Evolutionary conservation across 2,888 invertebrate genomes (phyloP), one percentile per base, ranked within the genome.

Genomic region (Chesias legatella): DNA sequence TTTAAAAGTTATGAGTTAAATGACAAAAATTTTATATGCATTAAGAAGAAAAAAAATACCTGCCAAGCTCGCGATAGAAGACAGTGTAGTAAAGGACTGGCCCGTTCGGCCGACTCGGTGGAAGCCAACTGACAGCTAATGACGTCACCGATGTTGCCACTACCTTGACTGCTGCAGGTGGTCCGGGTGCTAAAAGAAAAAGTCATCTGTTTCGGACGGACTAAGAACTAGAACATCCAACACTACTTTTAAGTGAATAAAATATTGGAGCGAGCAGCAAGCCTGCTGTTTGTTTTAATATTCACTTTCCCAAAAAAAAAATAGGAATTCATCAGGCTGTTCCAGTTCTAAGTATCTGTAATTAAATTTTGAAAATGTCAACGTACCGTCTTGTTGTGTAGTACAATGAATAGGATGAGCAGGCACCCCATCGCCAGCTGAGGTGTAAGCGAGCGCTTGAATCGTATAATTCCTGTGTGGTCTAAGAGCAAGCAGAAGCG

Each of bases 401-500:
- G 91, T 91, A 69, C 96, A 95, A 81, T 92, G 93, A 66, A 95
- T 90, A 39, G 95, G 91, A 54, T 90, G 86, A 63, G 95, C 95
- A 50, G 94, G 90, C 7, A 94, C 90, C 0, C 97, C 97, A 67
- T 96, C 96, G 0, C 97, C 97, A 1, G 93, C 94, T 3, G 93
- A 91, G 0, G 96, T 97, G 66, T 93, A 96, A 6, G 96, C 96
- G 61, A 95, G 75, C 3, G 96, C 94, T 64, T 95, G 92, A 46
- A 97, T 90, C 26, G 95, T 96, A 76, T 97, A 97, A 83, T 97
- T 97, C 40, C 95, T 94, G 73, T 93, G 94, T 60, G 95, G 95
- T 64, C 92, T 91, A 49, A 97, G 81, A 3, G 94, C 94, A 58
- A 95, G 94, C 53, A 95, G 82, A 56, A 94, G 92, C 25, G 95